Evolutionary conservation across 1,140 invertebrate genomes (phyloP), one percentile per base, ranked within the genome.

Genomic region (Tribolium castaneum): DNA sequence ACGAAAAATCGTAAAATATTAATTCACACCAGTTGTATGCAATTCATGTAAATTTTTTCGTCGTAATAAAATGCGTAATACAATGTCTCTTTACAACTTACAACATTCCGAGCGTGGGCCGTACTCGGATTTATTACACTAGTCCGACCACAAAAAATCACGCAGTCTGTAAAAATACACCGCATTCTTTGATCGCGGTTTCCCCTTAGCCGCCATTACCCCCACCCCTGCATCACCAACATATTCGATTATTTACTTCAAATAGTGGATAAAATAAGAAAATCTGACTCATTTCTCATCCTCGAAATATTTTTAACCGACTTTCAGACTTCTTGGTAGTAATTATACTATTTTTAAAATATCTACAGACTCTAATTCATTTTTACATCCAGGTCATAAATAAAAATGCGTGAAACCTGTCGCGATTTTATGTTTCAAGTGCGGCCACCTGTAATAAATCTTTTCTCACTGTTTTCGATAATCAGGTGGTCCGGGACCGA

Each of bases 81-180:
- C 59, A 35, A 14, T 19, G 22, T 59, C 25, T 66, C 30, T 35
- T 35, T 66, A 35, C 59, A 35, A 66, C 25, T 66, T 66, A 22
- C 13, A 35, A 35, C 59, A 66, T 66, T 66, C 59, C 59, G 9
- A 30, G 59, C 59, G 59, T 66, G 59, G 59, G 59, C 59, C 59
- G 59, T 34, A 66, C 59, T 22, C 22, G 59, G 30, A 66, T 66
- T 66, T 66, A 66, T 66, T 14, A 30, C 59, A 35, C 16, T 25
- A 16, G 14, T n/a, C 4, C 54, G 54, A 59, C 25, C 59, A 30
- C 59, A 66, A 35, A 66, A 66, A 66, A 25, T 30, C 59, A 35
- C 14, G n/a, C n/a, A 34, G 59, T 35, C 59, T 34, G 59, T 66
- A 66, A 66, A 66, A 66, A 66, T 13, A 3, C n/a, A 45, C 59